phyloP scores from a whole-genome alignment of 2,113 vertebrate species.

The Tamias sibiricus region DNA sequence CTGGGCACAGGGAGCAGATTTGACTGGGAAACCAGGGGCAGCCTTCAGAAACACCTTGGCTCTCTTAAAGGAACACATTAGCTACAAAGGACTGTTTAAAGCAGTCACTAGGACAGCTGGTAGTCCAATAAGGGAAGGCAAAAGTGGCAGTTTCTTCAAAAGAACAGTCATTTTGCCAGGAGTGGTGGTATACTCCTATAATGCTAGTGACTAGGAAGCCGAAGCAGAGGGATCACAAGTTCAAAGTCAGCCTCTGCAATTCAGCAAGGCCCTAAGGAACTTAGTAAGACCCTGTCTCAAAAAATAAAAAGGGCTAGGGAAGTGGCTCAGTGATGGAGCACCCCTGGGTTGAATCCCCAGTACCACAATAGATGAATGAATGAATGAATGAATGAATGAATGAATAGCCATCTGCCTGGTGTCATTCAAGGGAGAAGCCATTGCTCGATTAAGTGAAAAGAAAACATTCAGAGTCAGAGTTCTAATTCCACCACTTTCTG shows the following conservation, averaged over 20 bases:
- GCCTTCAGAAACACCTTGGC: not conserved
- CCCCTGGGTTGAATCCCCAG: no score
- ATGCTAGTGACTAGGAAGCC: no score
- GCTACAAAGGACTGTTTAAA: constrained; percentile 10
- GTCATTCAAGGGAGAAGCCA: constrained; percentile 21
- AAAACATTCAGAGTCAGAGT: constrained; percentile 30
- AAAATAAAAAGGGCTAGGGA: no score
- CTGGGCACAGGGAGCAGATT: not conserved
- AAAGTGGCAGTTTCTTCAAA: constrained; percentile 19
- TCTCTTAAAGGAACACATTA: not conserved
- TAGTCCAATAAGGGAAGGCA: not conserved
- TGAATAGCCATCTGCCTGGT: not conserved
- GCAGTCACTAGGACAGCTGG: constrained; percentile 3
- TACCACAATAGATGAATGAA: no score
- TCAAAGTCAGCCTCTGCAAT: no score
- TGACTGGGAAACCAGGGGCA: not conserved
- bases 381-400: not conserved
- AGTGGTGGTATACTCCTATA: no score
- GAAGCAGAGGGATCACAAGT: no score
- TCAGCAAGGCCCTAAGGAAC: no score
- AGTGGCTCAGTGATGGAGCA: no score
- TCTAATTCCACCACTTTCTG: constrained; percentile 52
- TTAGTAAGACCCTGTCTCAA: no score
- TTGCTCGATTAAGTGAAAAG: not conserved
- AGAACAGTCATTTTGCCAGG: not conserved